Conservation (phyloP, 2,113 vertebrate genomes). For the Sporophila hypoxantha region DNA sequence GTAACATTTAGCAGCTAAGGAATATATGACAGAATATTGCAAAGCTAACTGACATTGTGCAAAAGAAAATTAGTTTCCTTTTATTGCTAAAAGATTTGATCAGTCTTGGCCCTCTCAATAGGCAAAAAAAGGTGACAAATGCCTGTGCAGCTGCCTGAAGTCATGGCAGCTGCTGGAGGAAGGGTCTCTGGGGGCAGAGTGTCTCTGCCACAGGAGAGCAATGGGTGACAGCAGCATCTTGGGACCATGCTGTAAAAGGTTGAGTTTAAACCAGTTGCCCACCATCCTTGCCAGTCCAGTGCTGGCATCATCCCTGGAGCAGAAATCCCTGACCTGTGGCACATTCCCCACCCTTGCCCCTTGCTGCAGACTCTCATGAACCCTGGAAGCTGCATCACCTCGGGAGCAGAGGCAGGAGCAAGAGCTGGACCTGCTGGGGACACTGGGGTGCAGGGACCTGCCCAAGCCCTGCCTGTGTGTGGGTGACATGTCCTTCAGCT, state of each 20-base stretch:
- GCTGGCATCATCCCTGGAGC: not conserved
- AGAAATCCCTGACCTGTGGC: not conserved
- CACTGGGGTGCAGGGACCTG: not conserved
- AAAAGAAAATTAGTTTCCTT: not conserved
- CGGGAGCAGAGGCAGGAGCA: not conserved
- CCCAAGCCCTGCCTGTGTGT: not conserved
- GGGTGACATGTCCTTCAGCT: not conserved
- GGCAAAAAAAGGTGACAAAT: not conserved
- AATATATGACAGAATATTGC: slow-evolving; percentile 5
- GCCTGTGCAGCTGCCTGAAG: not conserved
- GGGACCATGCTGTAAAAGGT: not conserved
- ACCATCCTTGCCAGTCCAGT: not conserved
- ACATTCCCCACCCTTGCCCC: too few species aligned
- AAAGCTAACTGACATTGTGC: not conserved
- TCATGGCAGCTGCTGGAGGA: not conserved
- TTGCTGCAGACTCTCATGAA: accelerated
- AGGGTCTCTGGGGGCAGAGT: not conserved
- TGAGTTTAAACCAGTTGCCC: not conserved
- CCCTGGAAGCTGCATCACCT: not conserved
- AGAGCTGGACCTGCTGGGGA: not conserved
- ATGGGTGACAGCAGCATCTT: not conserved
- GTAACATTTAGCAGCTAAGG: not conserved
- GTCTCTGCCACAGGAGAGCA: not conserved
- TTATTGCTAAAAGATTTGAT: not conserved
- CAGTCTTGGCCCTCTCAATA: not conserved